Conservation (phyloP, 2,888 invertebrate genomes). For the Elegia similella region DNA sequence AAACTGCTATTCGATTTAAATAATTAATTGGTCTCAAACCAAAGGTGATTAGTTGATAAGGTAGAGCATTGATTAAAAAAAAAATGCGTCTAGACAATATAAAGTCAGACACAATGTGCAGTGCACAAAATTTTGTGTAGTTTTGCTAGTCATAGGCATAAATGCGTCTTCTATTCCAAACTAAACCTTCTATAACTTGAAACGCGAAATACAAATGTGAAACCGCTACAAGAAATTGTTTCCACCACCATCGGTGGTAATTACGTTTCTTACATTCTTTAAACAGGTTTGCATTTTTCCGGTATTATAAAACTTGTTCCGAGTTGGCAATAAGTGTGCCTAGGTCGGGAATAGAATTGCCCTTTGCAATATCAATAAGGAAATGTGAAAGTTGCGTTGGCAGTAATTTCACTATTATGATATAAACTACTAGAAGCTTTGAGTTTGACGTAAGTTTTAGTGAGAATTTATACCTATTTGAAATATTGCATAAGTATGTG, state of each 20-base stretch:
- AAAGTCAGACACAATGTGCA: too few species aligned
- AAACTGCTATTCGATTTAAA: too few species aligned
- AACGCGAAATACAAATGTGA: background rate
- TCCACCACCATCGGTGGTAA: background rate
- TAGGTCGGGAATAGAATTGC: conserved; percentile 15
- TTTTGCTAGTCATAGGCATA: too few species aligned
- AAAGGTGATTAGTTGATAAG: too few species aligned
- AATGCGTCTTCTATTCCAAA: background rate
- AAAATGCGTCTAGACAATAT: too few species aligned
- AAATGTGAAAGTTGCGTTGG: background rate
- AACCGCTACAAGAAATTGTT: background rate
- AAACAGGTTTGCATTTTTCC: conserved; percentile 13
- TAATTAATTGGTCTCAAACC: too few species aligned
- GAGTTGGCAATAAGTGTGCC: conserved; percentile 2
- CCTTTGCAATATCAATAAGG: background rate
- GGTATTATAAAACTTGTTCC: conserved; percentile 4
- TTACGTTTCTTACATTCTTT: conserved; percentile 11
- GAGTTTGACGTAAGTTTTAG: too few species aligned
- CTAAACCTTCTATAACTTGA: background rate
- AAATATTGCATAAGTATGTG: too few species aligned
- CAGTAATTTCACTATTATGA: background rate
- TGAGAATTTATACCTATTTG: too few species aligned
- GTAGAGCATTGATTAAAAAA: too few species aligned
- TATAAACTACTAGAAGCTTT: background rate
- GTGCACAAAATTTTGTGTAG: too few species aligned